Evolutionary conservation across 2,888 invertebrate species (phyloP), one percentile per base, ranked within the genome.

Genomic region (Acleris emargana): DNA sequence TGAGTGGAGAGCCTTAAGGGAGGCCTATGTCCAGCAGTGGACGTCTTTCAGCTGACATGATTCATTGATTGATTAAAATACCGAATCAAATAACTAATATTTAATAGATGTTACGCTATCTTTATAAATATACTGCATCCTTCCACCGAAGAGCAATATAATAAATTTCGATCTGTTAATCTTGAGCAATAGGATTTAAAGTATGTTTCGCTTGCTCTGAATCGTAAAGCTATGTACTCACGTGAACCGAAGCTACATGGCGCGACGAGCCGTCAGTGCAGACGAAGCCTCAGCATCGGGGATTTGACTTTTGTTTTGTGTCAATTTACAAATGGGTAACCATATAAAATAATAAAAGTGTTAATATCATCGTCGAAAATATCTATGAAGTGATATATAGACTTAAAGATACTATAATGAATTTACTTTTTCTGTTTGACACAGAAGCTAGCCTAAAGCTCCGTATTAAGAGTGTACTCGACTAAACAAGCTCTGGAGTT

Each of bases 261-360:
- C 78, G 75, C 72, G 73, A 68, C 71, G 68, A 73, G 69, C 77
- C 77, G 77, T 73, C 78, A 75, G 74, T 79, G 87, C 80, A 75
- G 83, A 76, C 76, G 77, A 74, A 75, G 83, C 82, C 87, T 80
- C 88, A 73, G 81, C 83, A 78, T 76, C 83, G 81, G 80, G 83
- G 83, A 85, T 91, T 92, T 91, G 92, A 92, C 91, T 91, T 91
- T 91, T 87, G 90, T 91, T 88, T 91, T 91, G 90, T 91, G 92
- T 92, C 91, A 92, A 91, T 91, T 91, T 91, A 92, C 86, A 91
- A 91, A 92, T 90, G 91, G 91, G 90, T 91, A 90, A 91, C 64
- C 92, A 92, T 92, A 91, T 89, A 92, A 92, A 91, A 92, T 91
- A 91, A 92, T 91, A 92, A 92, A 89, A 88, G 91, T 92, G 92